Evolutionary conservation across 2,888 invertebrate species (phyloP).

Genomic region (Lasioglossum marginatum): DNA sequence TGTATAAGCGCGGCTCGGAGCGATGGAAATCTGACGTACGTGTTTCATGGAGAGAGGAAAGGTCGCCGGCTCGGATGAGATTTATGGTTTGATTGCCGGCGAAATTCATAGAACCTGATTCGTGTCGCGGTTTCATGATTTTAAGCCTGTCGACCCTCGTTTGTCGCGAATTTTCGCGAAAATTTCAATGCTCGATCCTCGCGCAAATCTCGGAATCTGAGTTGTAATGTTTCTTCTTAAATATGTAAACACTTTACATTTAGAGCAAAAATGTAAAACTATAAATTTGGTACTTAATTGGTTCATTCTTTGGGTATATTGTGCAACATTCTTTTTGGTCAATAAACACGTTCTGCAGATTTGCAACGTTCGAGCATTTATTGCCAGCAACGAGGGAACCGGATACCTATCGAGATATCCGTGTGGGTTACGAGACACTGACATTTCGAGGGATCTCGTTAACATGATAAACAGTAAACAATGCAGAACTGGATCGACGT

Average conservation of each 20-base stretch:
- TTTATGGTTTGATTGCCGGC: slow-evolving; percentile 17
- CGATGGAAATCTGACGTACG: background rate
- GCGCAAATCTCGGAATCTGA: background rate
- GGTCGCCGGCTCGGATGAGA: slow-evolving; percentile 1
- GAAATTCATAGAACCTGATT: background rate
- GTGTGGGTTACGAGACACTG: background rate
- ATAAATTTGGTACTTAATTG: background rate
- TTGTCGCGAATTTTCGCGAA: background rate
- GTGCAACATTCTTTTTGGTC: background rate
- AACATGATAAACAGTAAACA: background rate
- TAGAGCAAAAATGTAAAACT: background rate
- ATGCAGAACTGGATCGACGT: background rate
- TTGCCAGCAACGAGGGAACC: background rate
- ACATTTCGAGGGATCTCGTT: background rate
- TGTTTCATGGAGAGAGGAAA: background rate
- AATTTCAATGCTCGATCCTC: background rate
- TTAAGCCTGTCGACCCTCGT: background rate
- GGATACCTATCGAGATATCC: background rate
- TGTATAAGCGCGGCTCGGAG: background rate
- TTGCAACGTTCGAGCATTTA: background rate
- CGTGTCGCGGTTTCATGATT: slow-evolving; percentile 3
- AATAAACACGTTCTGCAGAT: background rate
- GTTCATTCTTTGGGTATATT: background rate
- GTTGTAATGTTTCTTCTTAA: background rate
- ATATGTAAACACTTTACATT: background rate